These are phyloP conservation scores for Oikopleura vanhoeffeni DNA, from an alignment of 23 tunicate species.

Conservation along the genomic window DNA sequence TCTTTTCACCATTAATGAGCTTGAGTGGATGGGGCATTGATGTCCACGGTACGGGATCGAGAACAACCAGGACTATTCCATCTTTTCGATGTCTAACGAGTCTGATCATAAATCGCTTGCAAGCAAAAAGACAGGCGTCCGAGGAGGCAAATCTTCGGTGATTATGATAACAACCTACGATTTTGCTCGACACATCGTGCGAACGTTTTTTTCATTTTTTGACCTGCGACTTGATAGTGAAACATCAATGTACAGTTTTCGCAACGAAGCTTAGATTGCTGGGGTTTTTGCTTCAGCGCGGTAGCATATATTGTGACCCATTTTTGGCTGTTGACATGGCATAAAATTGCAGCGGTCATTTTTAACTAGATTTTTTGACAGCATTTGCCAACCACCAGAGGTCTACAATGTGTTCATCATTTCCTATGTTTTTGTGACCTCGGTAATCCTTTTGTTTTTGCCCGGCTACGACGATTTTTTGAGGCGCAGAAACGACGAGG, in stretches of 20 bases:
- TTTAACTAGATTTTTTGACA: too few relatives aligned
- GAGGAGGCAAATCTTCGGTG: constrained; percentile 27
- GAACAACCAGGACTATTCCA: constrained; percentile 32
- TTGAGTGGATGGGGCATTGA: constrained; percentile 38
- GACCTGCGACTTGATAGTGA: constrained; percentile 48
- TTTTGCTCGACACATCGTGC: neutral
- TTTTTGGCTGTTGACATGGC: constrained; percentile 32
- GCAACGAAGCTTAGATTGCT: neutral
- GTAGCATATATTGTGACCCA: constrained; percentile 41
- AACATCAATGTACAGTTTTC: constrained; percentile 40
- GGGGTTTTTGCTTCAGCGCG: constrained; percentile 21
- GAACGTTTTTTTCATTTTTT: constrained; percentile 17
- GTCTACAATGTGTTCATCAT: too few relatives aligned
- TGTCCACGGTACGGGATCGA: constrained; percentile 40
- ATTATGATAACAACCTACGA: neutral
- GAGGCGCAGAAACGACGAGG: constrained; percentile 35
- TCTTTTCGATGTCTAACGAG: constrained; percentile 16
- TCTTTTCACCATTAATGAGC: constrained; percentile 38
- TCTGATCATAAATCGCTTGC: constrained; percentile 18
- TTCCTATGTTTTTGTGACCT: too few relatives aligned
- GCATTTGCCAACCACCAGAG: neutral
- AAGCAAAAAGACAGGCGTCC: constrained; percentile 34
- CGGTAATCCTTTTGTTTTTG: constrained; percentile 20
- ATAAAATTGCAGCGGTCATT: constrained; percentile 49
- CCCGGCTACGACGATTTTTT: constrained; percentile 32